A percentile compares a stretch with the other conserved stretches of the same genome.
These are phyloP conservation scores for Coenonympha glycerion DNA, from an alignment of 2,888 invertebrate species.

Conservation along the genomic window DNA sequence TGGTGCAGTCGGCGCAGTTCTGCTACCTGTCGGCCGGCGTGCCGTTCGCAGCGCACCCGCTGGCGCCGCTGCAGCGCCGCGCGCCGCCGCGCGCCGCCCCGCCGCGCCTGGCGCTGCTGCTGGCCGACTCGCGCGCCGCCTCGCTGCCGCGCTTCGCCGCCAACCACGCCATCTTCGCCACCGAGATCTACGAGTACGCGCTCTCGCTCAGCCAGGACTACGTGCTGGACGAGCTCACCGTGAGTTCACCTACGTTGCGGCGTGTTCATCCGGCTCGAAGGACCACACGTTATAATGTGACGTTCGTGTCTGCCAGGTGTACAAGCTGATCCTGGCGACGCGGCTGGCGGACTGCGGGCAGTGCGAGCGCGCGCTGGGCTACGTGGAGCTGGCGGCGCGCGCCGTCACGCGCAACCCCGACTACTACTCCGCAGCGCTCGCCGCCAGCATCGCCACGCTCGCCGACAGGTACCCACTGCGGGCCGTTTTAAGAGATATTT, in stretches of 20 bases:
- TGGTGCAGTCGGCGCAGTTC: constrained; percentile 94
- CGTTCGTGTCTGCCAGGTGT: constrained; percentile 73
- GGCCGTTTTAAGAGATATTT: too few species aligned
- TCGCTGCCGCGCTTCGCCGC: constrained; percentile 81
- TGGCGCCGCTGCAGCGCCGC: constrained; percentile 37
- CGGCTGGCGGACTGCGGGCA: constrained; percentile 84
- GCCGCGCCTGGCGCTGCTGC: constrained; percentile 85
- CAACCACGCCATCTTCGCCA: constrained; percentile 92
- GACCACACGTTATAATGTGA: background rate
- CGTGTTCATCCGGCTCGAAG: background rate
- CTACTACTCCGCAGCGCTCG: constrained; percentile 66
- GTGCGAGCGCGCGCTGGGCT: constrained; percentile 86
- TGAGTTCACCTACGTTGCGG: too few species aligned
- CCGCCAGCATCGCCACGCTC: constrained; percentile 35
- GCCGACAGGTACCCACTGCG: constrained; percentile 38
- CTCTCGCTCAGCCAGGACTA: constrained; percentile 85
- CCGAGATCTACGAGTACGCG: constrained; percentile 97
- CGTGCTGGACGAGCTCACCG: constrained; percentile 84
- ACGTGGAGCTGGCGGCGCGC: constrained; percentile 86
- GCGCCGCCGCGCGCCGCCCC: constrained; percentile 46
- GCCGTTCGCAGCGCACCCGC: constrained; percentile 69
- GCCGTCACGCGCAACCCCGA: constrained; percentile 78
- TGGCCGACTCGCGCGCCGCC: constrained; percentile 80
- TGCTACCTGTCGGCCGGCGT: constrained; percentile 93
- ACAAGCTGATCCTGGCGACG: constrained; percentile 88